These are phyloP conservation scores for Hippasteria phrygiana DNA, from an alignment of 53 echinoderm and acorn worm genomes.

Conservation along the genomic window DNA sequence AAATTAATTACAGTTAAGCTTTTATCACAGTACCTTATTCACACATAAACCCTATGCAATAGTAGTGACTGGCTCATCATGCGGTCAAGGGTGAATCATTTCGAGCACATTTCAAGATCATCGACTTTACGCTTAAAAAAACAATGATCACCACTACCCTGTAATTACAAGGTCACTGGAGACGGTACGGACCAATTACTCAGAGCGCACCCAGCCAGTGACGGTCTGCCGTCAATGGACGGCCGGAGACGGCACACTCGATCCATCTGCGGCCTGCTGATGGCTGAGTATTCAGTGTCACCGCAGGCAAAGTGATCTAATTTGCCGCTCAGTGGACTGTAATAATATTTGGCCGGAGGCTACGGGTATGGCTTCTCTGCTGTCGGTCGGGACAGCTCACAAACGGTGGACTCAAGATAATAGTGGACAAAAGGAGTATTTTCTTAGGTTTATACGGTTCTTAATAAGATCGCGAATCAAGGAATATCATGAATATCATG, in stretches of 20 bases:
- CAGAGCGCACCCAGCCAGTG: neutral
- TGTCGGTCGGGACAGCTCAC: neutral
- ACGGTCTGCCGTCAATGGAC: constrained; percentile 17
- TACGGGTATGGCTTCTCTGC: neutral
- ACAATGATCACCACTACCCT: neutral
- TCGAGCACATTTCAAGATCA: neutral
- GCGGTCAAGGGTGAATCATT: neutral
- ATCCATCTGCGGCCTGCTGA: constrained; percentile 3
- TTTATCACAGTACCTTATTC: too few species aligned
- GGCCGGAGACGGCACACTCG: constrained; percentile 8
- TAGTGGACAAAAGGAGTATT: neutral
- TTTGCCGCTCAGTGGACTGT: constrained; percentile 40
- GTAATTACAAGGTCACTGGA: neutral
- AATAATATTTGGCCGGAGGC: constrained; percentile 31
- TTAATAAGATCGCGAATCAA: neutral
- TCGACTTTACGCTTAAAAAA: neutral
- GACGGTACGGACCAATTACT: neutral
- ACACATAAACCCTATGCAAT: too few species aligned
- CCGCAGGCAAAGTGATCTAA: constrained; percentile 41
- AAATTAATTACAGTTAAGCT: too few species aligned
- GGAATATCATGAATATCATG: too few species aligned
- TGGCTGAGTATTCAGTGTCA: constrained; percentile 3
- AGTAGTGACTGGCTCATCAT: neutral
- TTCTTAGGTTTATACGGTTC: neutral
- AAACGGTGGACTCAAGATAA: neutral